phyloP scores from a whole-genome alignment of 2,113 vertebrate species.

The Cariama cristata region DNA sequence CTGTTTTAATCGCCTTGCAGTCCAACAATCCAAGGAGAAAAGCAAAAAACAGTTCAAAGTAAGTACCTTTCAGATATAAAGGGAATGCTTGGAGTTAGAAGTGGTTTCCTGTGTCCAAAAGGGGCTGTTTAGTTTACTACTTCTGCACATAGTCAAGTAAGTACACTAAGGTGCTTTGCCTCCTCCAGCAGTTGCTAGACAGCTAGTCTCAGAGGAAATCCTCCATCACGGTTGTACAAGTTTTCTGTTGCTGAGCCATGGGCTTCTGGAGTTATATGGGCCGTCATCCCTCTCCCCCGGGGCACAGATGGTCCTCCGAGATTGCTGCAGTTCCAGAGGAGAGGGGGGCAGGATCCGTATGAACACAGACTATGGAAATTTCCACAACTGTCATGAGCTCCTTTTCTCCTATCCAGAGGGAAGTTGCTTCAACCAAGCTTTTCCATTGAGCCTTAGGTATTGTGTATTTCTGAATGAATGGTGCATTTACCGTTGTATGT shows the following conservation, averaged over 20 bases:
- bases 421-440: constrained; percentile 40
- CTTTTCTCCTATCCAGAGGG: neutral
- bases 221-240: neutral
- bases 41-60: neutral
- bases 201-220: neutral
- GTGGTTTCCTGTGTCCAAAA: neutral
- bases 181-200: neutral
- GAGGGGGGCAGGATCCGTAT: neutral
- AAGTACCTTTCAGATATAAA: neutral
- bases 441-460: constrained; percentile 71
- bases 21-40: neutral
- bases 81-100: neutral
- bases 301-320: neutral
- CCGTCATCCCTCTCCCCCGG: neutral
- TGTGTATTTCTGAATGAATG: constrained; percentile 72
- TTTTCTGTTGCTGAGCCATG: neutral
- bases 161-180: neutral
- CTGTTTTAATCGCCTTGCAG: neutral
- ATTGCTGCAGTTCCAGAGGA: neutral
- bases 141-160: neutral
- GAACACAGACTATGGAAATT: neutral
- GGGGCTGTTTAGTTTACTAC: neutral
- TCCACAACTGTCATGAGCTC: neutral
- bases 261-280: neutral
- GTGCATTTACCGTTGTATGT: constrained; percentile 73